Evolutionary conservation across 2,797 vertebrate genomes (phyloP), one percentile per base, ranked within the genome.

Genomic region (Neosilurus hyrtlii): DNA sequence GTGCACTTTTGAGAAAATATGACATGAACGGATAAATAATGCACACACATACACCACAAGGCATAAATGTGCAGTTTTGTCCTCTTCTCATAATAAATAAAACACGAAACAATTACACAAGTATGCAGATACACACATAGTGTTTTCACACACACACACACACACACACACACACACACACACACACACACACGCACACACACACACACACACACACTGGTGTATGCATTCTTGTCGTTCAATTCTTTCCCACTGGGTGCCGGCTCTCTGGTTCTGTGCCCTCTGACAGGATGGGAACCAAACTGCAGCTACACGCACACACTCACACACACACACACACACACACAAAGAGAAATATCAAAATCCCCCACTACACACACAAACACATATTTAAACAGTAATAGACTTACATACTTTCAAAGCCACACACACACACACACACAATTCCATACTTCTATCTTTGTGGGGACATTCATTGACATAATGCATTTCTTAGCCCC

Each of bases 281-380:
- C 79, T 67, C 65, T 71, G 56, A 59, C 73, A 91, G 85, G 87
- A 87, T 83, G 86, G 86, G 82, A 89, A 86, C 82, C 30, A 80
- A 83, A 79, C 57, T 80, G 80, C 68, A 35, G 11, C 24, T 51
- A 7, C 24, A 15, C 3, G 43, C 73, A 82, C 35, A n/a, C 54
- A 61, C 52, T 61, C 73, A 24, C 6, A 61, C 6, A 15, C 24
- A 59, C 2, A 73, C 15, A 51, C 57, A 51, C 68, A 30, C 24
- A 61, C 1, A 30, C 24, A 26, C 67, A 71, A n/a, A n/a, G n/a
- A n/a, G n/a, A n/a, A n/a, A n/a, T n/a, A n/a, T n/a, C 26, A 43
- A 37, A 51, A 20, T n/a, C 16, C 0, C 37, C 22, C 9, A 12
- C 35, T 11, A 4, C 10, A 4, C 12, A 24, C 2, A 49, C 52